These are phyloP conservation scores for Calliopsis andreniformis DNA, from an alignment of 1,140 invertebrate genomes.

Conservation along the genomic window DNA sequence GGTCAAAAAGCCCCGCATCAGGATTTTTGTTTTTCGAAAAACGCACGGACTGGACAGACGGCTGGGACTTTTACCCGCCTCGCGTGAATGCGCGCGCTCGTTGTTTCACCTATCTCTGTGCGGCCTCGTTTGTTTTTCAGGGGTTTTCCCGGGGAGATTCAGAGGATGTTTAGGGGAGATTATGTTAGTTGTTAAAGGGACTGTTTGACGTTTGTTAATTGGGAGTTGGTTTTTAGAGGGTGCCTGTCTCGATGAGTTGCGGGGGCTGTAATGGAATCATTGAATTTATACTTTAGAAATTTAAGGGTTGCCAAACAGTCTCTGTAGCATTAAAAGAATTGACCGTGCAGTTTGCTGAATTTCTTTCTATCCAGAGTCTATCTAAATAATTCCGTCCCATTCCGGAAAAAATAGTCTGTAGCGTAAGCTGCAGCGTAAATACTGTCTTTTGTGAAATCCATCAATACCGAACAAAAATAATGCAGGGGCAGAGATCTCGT, in stretches of 20 bases:
- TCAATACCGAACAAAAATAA: slow-evolving; percentile 40
- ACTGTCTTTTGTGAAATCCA: slow-evolving; percentile 29
- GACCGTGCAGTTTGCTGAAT: no score
- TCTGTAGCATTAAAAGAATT: no score
- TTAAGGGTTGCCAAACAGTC: no score
- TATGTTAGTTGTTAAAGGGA: no score
- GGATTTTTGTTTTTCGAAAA: slow-evolving; percentile 54
- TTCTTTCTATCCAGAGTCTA: no score
- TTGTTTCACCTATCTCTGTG: not conserved
- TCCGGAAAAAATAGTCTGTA: no score
- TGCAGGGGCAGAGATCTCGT: slow-evolving; percentile 29
- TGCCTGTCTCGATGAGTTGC: no score
- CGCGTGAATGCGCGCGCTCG: not conserved
- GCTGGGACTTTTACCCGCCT: not conserved
- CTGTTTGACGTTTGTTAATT: no score
- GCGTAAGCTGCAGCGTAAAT: slow-evolving; percentile 39
- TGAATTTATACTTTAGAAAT: no score
- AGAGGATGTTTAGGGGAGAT: not conserved
- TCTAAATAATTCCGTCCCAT: no score
- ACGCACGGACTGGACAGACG: slow-evolving; percentile 13
- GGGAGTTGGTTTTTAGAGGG: no score
- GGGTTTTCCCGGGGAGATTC: not conserved
- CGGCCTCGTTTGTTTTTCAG: not conserved
- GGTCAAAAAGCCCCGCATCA: slow-evolving; percentile 40
- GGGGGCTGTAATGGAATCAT: no score